These are phyloP conservation scores for Neoniphon sammara DNA, from an alignment of 2,797 vertebrate species.

Conservation along the genomic window DNA sequence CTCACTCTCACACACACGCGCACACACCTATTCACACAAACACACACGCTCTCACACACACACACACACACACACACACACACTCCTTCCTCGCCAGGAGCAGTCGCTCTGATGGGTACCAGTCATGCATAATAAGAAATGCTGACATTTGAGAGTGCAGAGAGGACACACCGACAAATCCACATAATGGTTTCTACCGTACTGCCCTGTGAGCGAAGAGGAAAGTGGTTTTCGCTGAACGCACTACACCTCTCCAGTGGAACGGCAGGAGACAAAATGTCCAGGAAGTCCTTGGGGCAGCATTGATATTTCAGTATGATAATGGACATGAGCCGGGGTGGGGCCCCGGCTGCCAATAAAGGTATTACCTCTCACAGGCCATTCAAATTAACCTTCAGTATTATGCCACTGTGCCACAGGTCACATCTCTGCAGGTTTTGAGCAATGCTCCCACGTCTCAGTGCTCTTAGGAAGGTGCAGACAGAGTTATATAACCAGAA, in stretches of 20 bases:
- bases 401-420: conserved; percentile 52
- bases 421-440: conserved; percentile 61
- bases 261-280: conserved; percentile 57
- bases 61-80: conserved; percentile 4
- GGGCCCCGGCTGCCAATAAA: conserved; percentile 48
- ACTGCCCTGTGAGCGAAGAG: conserved; percentile 49
- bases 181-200: conserved; percentile 64
- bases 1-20: background rate
- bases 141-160: conserved; percentile 74
- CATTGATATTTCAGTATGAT: conserved; percentile 75
- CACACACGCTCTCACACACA: conserved; percentile 10
- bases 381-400: conserved; percentile 70
- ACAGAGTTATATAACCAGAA: conserved; percentile 41
- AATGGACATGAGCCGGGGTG: conserved; percentile 55
- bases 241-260: conserved; percentile 25
- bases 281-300: conserved; percentile 67
- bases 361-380: conserved; percentile 45
- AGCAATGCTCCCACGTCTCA: conserved; percentile 34
- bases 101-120: conserved; percentile 51
- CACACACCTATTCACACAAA: background rate
- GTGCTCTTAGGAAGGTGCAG: conserved; percentile 44
- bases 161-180: conserved; percentile 67
- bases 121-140: conserved; percentile 74
- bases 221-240: conserved; percentile 53
- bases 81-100: conserved; percentile 37